Evolutionary conservation across 2,888 invertebrate genomes (phyloP).

Genomic region (Acrobasis repandana): DNA sequence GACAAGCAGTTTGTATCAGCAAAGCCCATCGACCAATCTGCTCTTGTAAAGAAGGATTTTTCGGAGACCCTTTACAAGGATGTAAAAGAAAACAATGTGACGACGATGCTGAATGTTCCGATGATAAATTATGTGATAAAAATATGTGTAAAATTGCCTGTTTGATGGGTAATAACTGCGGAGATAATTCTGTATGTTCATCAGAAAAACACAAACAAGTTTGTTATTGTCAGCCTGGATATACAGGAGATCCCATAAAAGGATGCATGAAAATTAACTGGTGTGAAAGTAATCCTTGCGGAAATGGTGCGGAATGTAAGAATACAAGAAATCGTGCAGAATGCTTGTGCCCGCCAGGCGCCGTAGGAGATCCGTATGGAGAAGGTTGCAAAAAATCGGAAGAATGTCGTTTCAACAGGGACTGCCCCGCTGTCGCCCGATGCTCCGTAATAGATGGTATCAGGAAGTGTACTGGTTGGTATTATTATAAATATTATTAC

Average conservation of each 20-base stretch:
- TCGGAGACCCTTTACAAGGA: slow-evolving; percentile 90
- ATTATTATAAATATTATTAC: not conserved
- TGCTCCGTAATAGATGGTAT: slow-evolving; percentile 88
- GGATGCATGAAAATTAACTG: slow-evolving; percentile 90
- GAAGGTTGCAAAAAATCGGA: slow-evolving; percentile 92
- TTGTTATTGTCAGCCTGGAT: slow-evolving; percentile 93
- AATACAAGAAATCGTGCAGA: slow-evolving; percentile 91
- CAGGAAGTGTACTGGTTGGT: slow-evolving; percentile 88
- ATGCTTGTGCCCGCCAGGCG: slow-evolving; percentile 90
- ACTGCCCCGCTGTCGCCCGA: slow-evolving; percentile 91
- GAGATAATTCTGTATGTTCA: slow-evolving; percentile 92
- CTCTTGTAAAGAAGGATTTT: slow-evolving; percentile 89
- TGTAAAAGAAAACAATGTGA: slow-evolving; percentile 92
- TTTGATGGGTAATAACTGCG: slow-evolving; percentile 91
- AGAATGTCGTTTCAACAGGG: slow-evolving; percentile 90
- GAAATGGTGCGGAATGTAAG: slow-evolving; percentile 90
- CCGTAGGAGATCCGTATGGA: slow-evolving; percentile 92
- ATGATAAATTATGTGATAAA: slow-evolving; percentile 92
- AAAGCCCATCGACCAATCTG: slow-evolving; percentile 89
- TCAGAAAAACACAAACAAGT: slow-evolving; percentile 90
- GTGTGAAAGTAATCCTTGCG: slow-evolving; percentile 90
- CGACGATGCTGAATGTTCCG: slow-evolving; percentile 87
- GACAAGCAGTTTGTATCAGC: slow-evolving; percentile 91
- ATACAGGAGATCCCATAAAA: slow-evolving; percentile 88
- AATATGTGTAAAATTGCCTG: slow-evolving; percentile 94